phyloP scores from a whole-genome alignment of 2,797 vertebrate species.

The Sitta carolinensis region DNA sequence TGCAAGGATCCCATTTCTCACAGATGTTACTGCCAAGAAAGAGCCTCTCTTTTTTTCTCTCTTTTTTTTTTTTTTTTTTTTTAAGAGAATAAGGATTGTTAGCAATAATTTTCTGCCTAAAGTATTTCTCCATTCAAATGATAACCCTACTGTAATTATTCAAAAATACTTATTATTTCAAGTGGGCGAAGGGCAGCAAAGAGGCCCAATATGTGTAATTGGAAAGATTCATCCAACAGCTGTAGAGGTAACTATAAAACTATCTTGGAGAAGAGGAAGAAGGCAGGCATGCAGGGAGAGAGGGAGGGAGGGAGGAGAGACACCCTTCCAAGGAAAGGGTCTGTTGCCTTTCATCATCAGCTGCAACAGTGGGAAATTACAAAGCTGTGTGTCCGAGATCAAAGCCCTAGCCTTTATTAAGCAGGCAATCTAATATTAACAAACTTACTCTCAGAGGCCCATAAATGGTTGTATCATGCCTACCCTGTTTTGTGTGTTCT shows the following conservation, averaged over 20 bases:
- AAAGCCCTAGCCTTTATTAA: neutral
- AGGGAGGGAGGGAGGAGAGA: neutral
- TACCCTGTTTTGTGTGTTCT: neutral
- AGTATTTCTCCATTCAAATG: neutral
- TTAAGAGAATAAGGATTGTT: neutral
- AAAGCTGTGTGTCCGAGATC: neutral
- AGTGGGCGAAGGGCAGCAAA: neutral
- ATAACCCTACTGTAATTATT: neutral
- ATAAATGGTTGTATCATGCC: neutral
- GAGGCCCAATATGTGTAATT: neutral
- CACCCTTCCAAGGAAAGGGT: neutral
- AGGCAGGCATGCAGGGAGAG: neutral
- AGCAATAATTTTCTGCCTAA: neutral
- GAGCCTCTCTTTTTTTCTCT: neutral
- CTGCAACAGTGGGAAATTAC: neutral
- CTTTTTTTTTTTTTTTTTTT: neutral
- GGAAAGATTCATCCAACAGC: neutral
- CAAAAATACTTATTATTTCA: neutral
- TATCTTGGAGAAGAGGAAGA: neutral
- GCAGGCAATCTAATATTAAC: neutral
- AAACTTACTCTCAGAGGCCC: neutral
- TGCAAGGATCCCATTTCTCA: constrained; percentile 32
- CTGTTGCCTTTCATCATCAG: neutral
- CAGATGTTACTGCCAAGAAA: constrained; percentile 18
- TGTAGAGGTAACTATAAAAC: neutral